Base-by-base conservation (phyloP, 2,888 invertebrate species). In the Bursaphelenchus okinawaensis region DNA sequence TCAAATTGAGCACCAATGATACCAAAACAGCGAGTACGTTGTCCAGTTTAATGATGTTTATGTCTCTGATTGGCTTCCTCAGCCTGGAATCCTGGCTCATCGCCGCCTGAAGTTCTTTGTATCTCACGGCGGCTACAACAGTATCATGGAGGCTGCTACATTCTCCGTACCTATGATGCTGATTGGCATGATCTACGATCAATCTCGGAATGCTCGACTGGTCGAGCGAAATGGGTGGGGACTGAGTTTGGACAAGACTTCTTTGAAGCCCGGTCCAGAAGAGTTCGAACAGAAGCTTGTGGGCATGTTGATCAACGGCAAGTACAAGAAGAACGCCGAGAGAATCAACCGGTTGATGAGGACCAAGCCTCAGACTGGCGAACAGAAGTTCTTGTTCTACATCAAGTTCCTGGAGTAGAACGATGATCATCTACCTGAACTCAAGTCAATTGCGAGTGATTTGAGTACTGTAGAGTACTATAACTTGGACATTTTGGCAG, bases 41-140 rank as follows among this genome's bases (percentile, higher is more conserved):
- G 19, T 55, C n/a, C 27, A 52, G 7, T 12, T 65, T 6, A 16
- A 57, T 0, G 74, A 75, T 57, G 62, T 75, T 1, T 50, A 55
- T 31, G 65, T 75, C 7, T 60, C 62, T 8, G 67, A 69, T 28
- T 75, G 75, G 75, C 68, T 68, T 8, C 73, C 75, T 0, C 75
- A 75, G 52, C 28, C 68, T 8, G 69, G 63, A 1, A 63, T 75
- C 26, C 60, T 75, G 1, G 65, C 54, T 6, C 74, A 76, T 62
- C 70, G 71, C 3, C 61, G 61, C 16, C 26, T 75, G 19, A 62
- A 63, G 27, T 40, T 65, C 6, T 75, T 76, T 65, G 69, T 75
- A 31, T 75, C 76, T 8, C 76, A 76, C 54, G 69, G 68, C n/a
- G 76, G 76, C 0, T 75, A 75, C 55, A 76, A 76, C 54, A 71